Percentiles rank a stretch among this genome's conserved stretches.
Evolutionary conservation across 2,113 vertebrate species (phyloP).

Genomic region (Tragelaphus imberbis): DNA sequence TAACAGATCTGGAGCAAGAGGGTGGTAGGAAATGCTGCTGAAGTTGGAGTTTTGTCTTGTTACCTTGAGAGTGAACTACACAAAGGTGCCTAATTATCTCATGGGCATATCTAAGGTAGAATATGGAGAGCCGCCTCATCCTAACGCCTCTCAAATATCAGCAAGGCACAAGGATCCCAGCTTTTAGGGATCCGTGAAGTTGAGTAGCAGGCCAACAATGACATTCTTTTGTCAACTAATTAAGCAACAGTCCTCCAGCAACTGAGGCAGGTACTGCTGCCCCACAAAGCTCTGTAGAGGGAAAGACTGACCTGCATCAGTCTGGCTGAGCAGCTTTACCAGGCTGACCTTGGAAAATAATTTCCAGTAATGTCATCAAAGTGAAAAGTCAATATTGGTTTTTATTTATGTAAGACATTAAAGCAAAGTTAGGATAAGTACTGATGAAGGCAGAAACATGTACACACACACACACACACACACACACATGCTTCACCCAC

Average conservation of each 20-base stretch:
- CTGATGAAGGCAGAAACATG: neutral
- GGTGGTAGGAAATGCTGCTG: slow-evolving; percentile 17
- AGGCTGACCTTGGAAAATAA: neutral
- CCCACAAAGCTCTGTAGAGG: neutral
- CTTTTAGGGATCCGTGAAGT: neutral
- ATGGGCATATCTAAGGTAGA: neutral
- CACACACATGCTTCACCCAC: neutral
- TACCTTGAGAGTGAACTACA: slow-evolving; percentile 30
- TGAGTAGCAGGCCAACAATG: neutral
- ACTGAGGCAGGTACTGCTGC: neutral
- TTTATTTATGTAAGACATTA: neutral
- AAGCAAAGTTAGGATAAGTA: neutral
- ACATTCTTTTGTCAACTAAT: neutral
- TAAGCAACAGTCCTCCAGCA: neutral
- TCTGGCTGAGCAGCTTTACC: neutral
- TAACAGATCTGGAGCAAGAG: slow-evolving; percentile 47
- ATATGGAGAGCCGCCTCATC: neutral
- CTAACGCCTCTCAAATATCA: neutral
- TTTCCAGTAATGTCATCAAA: neutral
- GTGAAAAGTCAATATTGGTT: neutral
- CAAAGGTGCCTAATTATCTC: slow-evolving; percentile 27
- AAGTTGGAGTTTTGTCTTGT: slow-evolving; percentile 46
- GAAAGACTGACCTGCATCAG: neutral
- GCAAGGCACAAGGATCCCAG: neutral
- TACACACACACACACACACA: neutral